Conservation (phyloP, 1,140 invertebrate genomes). For the Neuroterus valhalla region DNA sequence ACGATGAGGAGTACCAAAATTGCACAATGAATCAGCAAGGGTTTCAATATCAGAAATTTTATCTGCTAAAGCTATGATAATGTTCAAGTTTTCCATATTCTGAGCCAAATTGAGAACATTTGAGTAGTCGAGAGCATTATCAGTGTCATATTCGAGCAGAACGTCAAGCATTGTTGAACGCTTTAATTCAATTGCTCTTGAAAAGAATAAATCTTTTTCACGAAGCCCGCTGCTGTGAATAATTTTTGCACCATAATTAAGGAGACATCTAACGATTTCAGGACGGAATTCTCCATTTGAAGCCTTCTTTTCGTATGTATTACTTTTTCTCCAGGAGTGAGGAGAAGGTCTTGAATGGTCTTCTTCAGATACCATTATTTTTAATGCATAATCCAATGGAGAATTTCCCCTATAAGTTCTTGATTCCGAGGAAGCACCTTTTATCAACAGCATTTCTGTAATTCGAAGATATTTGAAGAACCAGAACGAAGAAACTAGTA, state of each 20-base stretch:
- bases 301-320: not conserved
- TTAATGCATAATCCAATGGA: not conserved
- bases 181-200: not conserved
- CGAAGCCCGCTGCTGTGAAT: too few species aligned
- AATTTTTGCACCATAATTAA: not conserved
- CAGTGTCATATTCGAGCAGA: not conserved
- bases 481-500: not conserved
- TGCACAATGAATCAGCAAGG: not conserved
- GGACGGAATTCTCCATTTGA: not conserved
- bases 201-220: not conserved
- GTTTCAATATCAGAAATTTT: not conserved
- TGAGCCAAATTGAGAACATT: not conserved
- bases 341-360: not conserved
- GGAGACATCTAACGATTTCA: not conserved
- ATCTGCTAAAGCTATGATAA: not conserved
- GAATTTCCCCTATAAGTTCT: not conserved
- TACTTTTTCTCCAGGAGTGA: not conserved
- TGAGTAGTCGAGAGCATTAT: not conserved
- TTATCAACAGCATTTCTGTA: not conserved
- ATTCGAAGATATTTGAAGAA: not conserved
- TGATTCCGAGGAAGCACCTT: not conserved
- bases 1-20: too few species aligned
- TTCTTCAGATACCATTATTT: not conserved
- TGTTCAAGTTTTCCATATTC: not conserved
- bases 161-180: not conserved